These are phyloP conservation scores for Atta colombica DNA, from an alignment of 1,140 invertebrate species.

Conservation along the genomic window DNA sequence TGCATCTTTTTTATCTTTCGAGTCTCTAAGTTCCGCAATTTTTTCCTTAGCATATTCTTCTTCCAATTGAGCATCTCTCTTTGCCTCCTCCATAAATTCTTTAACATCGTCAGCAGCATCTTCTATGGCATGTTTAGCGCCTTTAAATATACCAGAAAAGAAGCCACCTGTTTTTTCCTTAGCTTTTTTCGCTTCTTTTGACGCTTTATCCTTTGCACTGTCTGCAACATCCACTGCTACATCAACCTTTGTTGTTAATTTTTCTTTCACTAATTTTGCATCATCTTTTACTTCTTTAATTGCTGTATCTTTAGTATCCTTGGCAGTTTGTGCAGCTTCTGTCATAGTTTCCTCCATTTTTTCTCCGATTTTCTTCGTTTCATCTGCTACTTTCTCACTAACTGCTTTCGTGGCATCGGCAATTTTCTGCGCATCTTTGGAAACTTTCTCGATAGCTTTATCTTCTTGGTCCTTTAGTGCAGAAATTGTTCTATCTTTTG, in stretches of 20 bases:
- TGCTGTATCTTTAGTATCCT: conserved; percentile 38
- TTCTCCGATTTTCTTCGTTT: conserved; percentile 37
- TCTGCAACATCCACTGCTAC: background rate
- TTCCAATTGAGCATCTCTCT: conserved; percentile 70
- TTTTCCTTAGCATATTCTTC: conserved; percentile 55
- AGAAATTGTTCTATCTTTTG: conserved; percentile 56
- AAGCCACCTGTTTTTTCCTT: conserved; percentile 78
- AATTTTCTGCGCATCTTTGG: background rate
- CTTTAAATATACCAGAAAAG: conserved; percentile 76
- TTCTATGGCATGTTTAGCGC: conserved; percentile 75
- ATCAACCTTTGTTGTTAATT: background rate
- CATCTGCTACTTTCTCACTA: conserved; percentile 31
- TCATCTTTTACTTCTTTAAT: conserved; percentile 48
- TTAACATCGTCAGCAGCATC: conserved; percentile 71
- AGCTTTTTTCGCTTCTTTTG: conserved; percentile 29
- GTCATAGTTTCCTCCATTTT: conserved; percentile 54
- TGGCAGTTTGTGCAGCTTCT: background rate
- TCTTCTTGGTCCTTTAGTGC: conserved; percentile 46
- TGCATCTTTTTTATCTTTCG: conserved; percentile 14
- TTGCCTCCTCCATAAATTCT: conserved; percentile 75
- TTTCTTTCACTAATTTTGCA: background rate
- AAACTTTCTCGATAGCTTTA: conserved; percentile 36
- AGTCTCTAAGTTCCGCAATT: conserved; percentile 25
- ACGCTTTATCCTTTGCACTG: background rate
- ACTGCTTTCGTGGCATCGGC: background rate